Evolutionary conservation across 2,797 vertebrate species (phyloP).

Genomic region (Nyctalus aviator): DNA sequence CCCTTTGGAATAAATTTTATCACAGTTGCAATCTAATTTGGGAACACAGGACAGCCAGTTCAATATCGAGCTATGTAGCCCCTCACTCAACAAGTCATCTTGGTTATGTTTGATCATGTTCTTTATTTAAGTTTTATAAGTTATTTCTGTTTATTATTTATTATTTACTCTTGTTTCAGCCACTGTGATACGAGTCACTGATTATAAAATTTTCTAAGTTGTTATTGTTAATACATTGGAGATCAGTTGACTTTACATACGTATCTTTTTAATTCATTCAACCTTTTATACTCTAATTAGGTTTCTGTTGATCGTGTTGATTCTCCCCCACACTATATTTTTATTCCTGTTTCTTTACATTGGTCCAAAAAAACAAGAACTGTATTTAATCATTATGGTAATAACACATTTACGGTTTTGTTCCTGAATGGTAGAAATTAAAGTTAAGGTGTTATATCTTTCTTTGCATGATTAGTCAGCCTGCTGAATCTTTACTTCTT

Average conservation of each 20-base stretch:
- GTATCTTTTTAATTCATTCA: background rate
- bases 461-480: background rate
- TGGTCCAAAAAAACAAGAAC: background rate
- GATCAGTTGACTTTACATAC: background rate
- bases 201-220: background rate
- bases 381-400: background rate
- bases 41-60: background rate
- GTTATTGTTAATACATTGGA: background rate
- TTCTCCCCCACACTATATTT: background rate
- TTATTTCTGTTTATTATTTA: background rate
- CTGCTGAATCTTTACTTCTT: background rate
- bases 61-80: background rate
- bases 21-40: conserved; percentile 34
- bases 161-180: background rate
- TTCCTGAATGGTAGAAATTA: background rate
- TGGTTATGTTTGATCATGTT: background rate
- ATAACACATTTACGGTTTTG: background rate
- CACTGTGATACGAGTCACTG: background rate
- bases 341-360: background rate
- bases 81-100: background rate
- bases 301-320: background rate
- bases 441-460: background rate
- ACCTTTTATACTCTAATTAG: background rate
- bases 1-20: conserved; percentile 23
- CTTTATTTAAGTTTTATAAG: background rate